Evolutionary conservation across 2,888 invertebrate species (phyloP), one percentile per base, ranked within the genome.

Genomic region (Drosophila aldrichi): DNA sequence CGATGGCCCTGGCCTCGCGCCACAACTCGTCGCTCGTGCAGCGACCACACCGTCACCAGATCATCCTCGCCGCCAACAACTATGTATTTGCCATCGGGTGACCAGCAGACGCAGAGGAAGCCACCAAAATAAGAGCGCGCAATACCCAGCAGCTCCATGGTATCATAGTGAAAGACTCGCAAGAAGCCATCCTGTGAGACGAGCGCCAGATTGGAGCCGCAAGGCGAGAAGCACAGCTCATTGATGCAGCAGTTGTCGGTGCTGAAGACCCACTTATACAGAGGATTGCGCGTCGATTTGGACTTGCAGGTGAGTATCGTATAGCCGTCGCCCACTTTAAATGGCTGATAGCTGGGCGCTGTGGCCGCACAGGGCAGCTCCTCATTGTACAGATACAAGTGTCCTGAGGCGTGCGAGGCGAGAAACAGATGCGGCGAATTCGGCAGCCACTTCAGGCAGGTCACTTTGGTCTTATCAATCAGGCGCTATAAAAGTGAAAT

Each of bases 1-100:
- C 97, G 95, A 93, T 99, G 99, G 0, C 99, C 99, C 91, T 98
- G 98, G 0, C 99, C 99, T 46, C 99, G 94, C n/a, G 99, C 99
- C 9, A 99, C 97, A 8, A 99, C 98, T 55, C 98, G 94, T 79
- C 97, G 95, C 91, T 99, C 98, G 78, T 95, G 95, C 92, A 98
- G 96, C 57, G 97, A 98, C 97, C 98, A 99, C 41, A 99, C 97
- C 1, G 99, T 99, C 57, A 99, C 97, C 69, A 99, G 94, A 94
- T 99, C 99, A 94, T 99, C 99, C 93, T 99, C 99, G 6, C 99
- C 99, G 0, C 99, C 99, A 0, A 98, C 98, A 0, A 98, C 98
- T 56, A 98, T 98, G 90, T 98, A 97, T 90, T 97, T 96, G 52
- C 97, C 97, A 93, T 99, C 99, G 0, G 98, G 98, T 12, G 99